A percentile compares a stretch with the other conserved stretches of the same genome.
Conservation (phyloP, 2,888 invertebrate species). For the Amiota mariae region DNA sequence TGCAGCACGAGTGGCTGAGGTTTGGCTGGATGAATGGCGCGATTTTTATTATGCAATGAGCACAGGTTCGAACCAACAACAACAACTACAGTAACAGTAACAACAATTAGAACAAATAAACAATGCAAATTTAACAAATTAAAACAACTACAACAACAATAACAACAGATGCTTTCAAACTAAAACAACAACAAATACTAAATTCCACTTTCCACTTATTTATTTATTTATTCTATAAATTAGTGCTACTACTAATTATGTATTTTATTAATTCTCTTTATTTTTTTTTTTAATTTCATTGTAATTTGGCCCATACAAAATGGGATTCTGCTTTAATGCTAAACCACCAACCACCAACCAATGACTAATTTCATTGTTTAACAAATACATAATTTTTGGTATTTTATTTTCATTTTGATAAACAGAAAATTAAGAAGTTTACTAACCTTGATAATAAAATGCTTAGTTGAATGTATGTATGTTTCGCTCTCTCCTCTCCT, state of each 20-base stretch:
- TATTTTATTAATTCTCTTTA: slow-evolving; percentile 15
- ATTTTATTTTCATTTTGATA: background rate
- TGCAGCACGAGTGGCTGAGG: slow-evolving; percentile 97
- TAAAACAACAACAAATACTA: slow-evolving; percentile 32
- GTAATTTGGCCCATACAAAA: too few species aligned
- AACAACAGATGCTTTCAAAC: too few species aligned
- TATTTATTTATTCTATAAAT: slow-evolving; percentile 31
- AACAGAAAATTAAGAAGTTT: too few species aligned
- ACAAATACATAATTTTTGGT: background rate
- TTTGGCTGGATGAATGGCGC: slow-evolving; percentile 99
- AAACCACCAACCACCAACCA: too few species aligned
- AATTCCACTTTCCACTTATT: slow-evolving; percentile 39
- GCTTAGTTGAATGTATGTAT: too few species aligned
- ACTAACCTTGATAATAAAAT: too few species aligned
- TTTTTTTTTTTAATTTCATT: background rate
- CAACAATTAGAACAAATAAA: slow-evolving; percentile 37
- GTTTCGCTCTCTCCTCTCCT: too few species aligned
- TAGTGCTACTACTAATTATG: slow-evolving; percentile 16
- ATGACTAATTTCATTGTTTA: too few species aligned
- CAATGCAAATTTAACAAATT: slow-evolving; percentile 33
- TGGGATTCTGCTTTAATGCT: too few species aligned
- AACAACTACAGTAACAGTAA: background rate
- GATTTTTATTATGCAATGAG: slow-evolving; percentile 99
- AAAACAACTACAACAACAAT: slow-evolving; percentile 28
- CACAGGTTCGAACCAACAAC: slow-evolving; percentile 83